Conservation (phyloP, 2,888 invertebrate species). For the Dicyrtomina minuta region DNA sequence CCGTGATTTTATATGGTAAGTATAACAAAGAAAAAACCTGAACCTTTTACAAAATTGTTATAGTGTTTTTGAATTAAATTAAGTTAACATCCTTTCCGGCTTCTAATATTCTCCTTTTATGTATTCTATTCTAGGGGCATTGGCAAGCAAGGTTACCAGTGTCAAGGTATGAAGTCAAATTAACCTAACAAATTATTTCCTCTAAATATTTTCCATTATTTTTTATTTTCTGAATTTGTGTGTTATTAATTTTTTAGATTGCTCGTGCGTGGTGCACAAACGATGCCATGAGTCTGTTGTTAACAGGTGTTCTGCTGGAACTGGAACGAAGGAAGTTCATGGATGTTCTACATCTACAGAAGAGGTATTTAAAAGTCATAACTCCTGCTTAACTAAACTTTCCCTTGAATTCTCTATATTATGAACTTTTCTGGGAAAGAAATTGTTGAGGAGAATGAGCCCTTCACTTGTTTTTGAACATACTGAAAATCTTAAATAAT, state of each 20-base stretch:
- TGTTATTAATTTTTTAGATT: conserved; percentile 68
- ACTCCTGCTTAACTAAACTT: no score
- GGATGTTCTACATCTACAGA: conserved; percentile 49
- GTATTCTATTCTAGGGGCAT: conserved; percentile 75
- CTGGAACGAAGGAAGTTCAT: conserved; percentile 78
- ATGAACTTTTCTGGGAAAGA: no score
- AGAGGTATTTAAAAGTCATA: no score
- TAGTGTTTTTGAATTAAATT: no score
- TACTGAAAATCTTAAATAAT: no score
- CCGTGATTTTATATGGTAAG: conserved; percentile 96
- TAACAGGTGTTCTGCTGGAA: conserved; percentile 99
- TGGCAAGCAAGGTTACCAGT: conserved; percentile 96
- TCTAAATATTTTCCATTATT: background rate
- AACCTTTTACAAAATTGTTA: no score
- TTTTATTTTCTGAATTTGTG: conserved; percentile 3
- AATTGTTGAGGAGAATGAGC: no score
- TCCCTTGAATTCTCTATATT: no score
- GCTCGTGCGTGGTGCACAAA: conserved; percentile 99
- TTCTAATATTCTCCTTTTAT: no score
- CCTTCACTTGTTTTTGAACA: no score
- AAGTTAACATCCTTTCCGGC: no score
- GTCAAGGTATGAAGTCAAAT: conserved; percentile 76
- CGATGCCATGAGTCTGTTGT: conserved; percentile 95
- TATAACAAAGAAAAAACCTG: background rate
- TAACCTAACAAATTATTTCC: no score